These are phyloP conservation scores for Chlorocebus sabaeus DNA, from an alignment of 2,113 vertebrate species.

Conservation along the genomic window DNA sequence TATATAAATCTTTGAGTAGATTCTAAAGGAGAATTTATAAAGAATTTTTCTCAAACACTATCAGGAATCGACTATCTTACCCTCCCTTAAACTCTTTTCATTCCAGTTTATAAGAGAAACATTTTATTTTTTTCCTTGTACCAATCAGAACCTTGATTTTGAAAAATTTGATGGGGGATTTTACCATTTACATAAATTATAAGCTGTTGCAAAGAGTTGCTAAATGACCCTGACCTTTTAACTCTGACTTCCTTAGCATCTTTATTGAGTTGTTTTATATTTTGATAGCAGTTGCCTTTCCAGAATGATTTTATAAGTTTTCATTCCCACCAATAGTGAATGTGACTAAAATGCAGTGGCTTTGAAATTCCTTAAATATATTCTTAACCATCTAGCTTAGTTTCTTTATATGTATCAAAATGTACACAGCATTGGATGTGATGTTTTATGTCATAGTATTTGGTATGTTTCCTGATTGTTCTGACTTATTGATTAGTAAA, in stretches of 20 bases:
- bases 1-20: neutral
- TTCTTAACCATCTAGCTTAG: neutral
- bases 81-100: neutral
- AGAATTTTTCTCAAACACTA: neutral
- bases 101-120: neutral
- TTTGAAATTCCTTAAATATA: neutral
- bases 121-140: neutral
- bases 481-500: neutral
- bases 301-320: neutral
- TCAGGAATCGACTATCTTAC: neutral
- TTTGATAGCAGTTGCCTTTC: neutral
- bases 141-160: neutral
- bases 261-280: slow-evolving; percentile 11
- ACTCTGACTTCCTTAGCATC: neutral
- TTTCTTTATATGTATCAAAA: neutral
- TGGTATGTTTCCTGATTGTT: neutral
- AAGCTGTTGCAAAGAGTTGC: neutral
- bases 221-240: neutral
- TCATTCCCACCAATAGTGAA: neutral
- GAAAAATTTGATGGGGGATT: neutral
- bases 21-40: neutral
- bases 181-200: neutral
- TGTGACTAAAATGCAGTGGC: neutral
- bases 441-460: neutral
- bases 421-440: neutral